A percentile compares a stretch with the other conserved stretches of the same genome.
Evolutionary conservation across 2,888 invertebrate species (phyloP).

Genomic region (Neria commutata): DNA sequence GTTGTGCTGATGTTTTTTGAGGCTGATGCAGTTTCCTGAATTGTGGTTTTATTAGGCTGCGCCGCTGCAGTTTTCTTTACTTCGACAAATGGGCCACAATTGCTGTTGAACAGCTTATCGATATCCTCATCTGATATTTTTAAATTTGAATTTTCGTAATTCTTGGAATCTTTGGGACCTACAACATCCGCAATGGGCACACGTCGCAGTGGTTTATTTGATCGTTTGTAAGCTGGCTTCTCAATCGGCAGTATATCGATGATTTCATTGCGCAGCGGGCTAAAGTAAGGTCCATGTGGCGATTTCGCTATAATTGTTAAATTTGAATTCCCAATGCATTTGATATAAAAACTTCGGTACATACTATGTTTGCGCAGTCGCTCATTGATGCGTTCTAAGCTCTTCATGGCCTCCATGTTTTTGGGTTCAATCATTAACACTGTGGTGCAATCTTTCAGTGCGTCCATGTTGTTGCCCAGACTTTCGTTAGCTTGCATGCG

Average conservation of each 20-base stretch:
- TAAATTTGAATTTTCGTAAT: slow-evolving; percentile 43
- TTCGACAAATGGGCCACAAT: slow-evolving; percentile 54
- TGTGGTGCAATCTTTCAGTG: slow-evolving; percentile 73
- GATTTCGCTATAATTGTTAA: slow-evolving; percentile 2
- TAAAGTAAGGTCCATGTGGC: slow-evolving; percentile 48
- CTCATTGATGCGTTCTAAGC: slow-evolving; percentile 54
- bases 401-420: slow-evolving; percentile 71
- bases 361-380: slow-evolving; percentile 48
- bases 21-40: not conserved
- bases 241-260: slow-evolving; percentile 50
- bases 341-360: too few relatives aligned
- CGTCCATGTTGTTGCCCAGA: slow-evolving; percentile 74
- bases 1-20: not conserved
- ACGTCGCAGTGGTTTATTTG: slow-evolving; percentile 50
- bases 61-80: slow-evolving; percentile 38
- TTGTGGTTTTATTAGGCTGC: not conserved
- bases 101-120: slow-evolving; percentile 59
- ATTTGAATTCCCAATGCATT: not conserved
- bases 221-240: slow-evolving; percentile 54
- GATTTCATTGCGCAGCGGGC: slow-evolving; percentile 37
- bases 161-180: slow-evolving; percentile 44
- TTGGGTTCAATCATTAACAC: slow-evolving; percentile 79
- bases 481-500: slow-evolving; percentile 78
- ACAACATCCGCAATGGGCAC: slow-evolving; percentile 53
- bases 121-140: slow-evolving; percentile 59